Evolutionary conservation across 2,113 vertebrate genomes (phyloP).

Genomic region (Hippocampus zosterae): DNA sequence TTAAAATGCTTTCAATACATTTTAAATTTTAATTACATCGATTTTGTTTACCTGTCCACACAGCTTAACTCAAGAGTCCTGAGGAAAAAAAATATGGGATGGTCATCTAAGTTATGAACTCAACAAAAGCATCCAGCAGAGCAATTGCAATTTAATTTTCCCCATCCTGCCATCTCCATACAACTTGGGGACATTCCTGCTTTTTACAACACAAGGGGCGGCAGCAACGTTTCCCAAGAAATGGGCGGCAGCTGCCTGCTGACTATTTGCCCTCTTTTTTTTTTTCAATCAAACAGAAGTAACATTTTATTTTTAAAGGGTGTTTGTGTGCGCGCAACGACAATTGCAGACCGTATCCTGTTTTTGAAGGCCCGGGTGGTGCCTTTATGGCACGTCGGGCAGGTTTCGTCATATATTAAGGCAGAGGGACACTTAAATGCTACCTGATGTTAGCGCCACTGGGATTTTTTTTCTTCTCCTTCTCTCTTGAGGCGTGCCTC

Average conservation of each 20-base stretch:
- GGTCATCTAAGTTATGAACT: conserved; percentile 41
- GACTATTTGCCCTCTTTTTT: conserved; percentile 37
- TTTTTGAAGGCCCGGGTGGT: conserved; percentile 66
- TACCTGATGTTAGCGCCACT: conserved; percentile 77
- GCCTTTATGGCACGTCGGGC: conserved; percentile 62
- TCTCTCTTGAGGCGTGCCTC: conserved; percentile 65
- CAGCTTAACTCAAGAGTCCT: conserved; percentile 35
- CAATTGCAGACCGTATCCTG: conserved; percentile 75
- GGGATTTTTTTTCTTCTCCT: conserved; percentile 46
- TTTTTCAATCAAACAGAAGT: conserved; percentile 65
- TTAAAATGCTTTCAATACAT: no score
- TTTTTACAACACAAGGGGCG: conserved; percentile 62
- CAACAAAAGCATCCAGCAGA: background rate
- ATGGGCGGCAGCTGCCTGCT: conserved; percentile 50
- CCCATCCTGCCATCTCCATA: conserved; percentile 37
- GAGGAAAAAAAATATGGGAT: conserved; percentile 50
- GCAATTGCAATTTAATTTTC: conserved; percentile 62
- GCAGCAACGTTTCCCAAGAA: conserved; percentile 57
- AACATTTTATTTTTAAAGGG: conserved; percentile 62
- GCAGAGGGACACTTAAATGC: conserved; percentile 71
- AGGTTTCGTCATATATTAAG: conserved; percentile 71
- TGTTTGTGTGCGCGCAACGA: conserved; percentile 68
- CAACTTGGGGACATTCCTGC: conserved; percentile 55
- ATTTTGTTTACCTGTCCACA: background rate
- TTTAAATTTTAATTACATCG: background rate